These are phyloP conservation scores for Procapra przewalskii DNA, from an alignment of 2,113 vertebrate species.

Conservation along the genomic window DNA sequence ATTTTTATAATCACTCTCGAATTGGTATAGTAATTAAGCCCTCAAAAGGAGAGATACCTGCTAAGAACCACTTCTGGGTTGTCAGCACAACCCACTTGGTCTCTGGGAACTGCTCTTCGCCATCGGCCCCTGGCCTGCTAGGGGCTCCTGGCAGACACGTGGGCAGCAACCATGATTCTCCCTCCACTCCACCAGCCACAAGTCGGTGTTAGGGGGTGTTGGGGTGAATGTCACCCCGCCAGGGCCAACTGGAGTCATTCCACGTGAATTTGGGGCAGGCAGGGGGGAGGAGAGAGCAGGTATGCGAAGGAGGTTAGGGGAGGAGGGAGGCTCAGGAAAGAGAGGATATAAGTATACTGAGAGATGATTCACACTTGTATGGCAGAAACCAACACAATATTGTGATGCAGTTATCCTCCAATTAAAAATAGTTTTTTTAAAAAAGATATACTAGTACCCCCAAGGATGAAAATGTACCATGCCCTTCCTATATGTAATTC, in stretches of 20 bases:
- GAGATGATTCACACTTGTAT: background rate
- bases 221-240: background rate
- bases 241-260: background rate
- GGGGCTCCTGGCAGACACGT: rapidly evolving
- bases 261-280: background rate
- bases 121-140: background rate
- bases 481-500: background rate
- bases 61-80: background rate
- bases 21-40: background rate
- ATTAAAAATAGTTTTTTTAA: background rate
- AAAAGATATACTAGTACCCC: background rate
- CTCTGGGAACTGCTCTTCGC: background rate
- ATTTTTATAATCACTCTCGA: background rate
- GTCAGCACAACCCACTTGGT: background rate
- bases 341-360: background rate
- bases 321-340: background rate
- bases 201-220: background rate
- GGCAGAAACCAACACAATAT: background rate
- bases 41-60: background rate
- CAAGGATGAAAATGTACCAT: background rate
- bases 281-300: background rate
- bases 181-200: background rate
- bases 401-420: background rate
- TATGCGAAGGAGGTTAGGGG: background rate
- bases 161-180: background rate